phyloP scores from a whole-genome alignment of 2,113 vertebrate genomes.

The Tenebrosternarchus preto region DNA sequence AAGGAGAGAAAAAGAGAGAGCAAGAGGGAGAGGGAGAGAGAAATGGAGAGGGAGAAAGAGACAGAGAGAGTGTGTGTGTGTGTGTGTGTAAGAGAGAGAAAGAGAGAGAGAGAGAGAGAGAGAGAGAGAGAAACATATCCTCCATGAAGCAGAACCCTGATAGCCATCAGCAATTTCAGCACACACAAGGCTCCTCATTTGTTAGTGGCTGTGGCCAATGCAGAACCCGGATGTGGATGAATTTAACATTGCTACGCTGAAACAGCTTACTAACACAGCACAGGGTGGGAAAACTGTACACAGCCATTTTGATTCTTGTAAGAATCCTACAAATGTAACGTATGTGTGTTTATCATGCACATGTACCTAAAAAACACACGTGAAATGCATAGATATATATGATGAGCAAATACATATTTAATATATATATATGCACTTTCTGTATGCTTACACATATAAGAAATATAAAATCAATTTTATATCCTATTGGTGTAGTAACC shows the following conservation, averaged over 20 bases:
- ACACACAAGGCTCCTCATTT: constrained; percentile 71
- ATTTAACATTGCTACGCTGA: constrained; percentile 42
- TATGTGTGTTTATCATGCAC: too few relatives aligned
- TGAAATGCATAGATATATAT: too few relatives aligned
- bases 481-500: neutral
- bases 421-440: too few relatives aligned
- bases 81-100: constrained; percentile 42
- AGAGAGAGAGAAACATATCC: constrained; percentile 33
- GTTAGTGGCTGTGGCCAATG: constrained; percentile 67
- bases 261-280: constrained; percentile 17
- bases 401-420: too few relatives aligned
- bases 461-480: too few relatives aligned
- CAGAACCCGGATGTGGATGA: constrained; percentile 60
- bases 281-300: constrained; percentile 15
- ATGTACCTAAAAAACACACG: too few relatives aligned
- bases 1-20: too few relatives aligned
- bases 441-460: too few relatives aligned
- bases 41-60: too few relatives aligned
- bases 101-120: constrained; percentile 32
- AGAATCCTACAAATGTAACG: neutral
- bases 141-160: constrained; percentile 57
- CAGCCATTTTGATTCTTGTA: constrained; percentile 59
- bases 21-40: too few relatives aligned
- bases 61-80: constrained; percentile 11
- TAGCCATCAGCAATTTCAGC: constrained; percentile 79